Evolutionary conservation across 92 coral and sea anemone genomes (phyloP), one percentile per base, ranked within the genome.

Genomic region (Porites evermanni): DNA sequence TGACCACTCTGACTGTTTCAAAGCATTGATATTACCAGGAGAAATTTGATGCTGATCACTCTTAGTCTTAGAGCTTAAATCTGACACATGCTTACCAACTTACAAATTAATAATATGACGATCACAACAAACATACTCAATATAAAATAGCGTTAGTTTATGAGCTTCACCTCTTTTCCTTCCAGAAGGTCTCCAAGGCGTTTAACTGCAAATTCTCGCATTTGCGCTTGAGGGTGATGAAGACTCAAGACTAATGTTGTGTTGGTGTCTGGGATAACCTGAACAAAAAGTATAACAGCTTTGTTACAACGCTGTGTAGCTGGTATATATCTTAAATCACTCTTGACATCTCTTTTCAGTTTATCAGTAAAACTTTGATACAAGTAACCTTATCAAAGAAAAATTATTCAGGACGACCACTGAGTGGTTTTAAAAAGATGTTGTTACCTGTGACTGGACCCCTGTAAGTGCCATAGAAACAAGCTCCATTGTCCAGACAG

Each of bases 161-260:
- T 52, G 0, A 58, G 26, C 21, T 73, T 58, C 85, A 94, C 97
- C 94, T 85, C 79, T 81, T 92, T 86, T 18, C 80, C 91, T 50
- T 53, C 79, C 21, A 97, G 72, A 72, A 97, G 80, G 53, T 90
- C 76, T 51, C 93, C 92, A 24, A 97, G 88, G 47, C 86, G 94
- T 64, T 93, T 92, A 47, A 97, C 90, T 68, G 98, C 99, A 88
- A 95, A 80, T 79, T 91, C 80, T 2, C 99, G 93, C 26, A 95
- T 92, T 56, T 95, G 96, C 70, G 96, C 95, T 70, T 95, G 89
- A 18, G 99, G 99, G 85, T 97, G 99, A 86, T 97, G 95, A 74
- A 97, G 93, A 79, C 98, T 96, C 75, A 97, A 79, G 66, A 92
- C 85, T 67, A 95, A 88, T 58, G 99, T 95, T 6, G 99, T 87